Percentiles rank a stretch among this genome's conserved stretches.
Conservation (phyloP, 1,140 invertebrate genomes). For the Anthonomus grandis region DNA sequence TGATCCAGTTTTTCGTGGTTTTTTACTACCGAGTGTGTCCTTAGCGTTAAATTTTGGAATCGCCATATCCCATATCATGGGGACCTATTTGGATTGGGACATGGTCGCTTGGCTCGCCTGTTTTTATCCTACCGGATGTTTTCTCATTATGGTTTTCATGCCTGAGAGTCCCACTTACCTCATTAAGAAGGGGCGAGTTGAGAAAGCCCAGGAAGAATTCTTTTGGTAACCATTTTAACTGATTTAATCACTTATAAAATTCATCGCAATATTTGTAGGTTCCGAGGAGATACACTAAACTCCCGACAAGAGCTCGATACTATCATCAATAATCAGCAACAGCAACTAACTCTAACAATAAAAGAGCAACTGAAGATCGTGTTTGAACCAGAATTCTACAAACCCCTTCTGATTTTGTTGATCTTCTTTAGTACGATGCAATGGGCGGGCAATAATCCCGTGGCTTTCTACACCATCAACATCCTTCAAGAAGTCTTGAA, state of each 20-base stretch:
- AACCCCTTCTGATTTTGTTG: slow-evolving; percentile 58
- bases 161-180: slow-evolving; percentile 73
- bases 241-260: neutral
- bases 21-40: slow-evolving; percentile 48
- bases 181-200: slow-evolving; percentile 52
- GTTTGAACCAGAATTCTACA: slow-evolving; percentile 49
- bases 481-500: slow-evolving; percentile 55
- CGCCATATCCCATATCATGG: slow-evolving; percentile 55
- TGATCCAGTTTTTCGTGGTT: slow-evolving; percentile 55
- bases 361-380: slow-evolving; percentile 26
- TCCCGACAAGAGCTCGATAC: slow-evolving; percentile 51
- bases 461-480: slow-evolving; percentile 70
- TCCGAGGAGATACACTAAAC: slow-evolving; percentile 50
- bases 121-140: slow-evolving; percentile 52
- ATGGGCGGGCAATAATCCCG: slow-evolving; percentile 63
- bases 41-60: slow-evolving; percentile 50
- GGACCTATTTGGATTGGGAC: slow-evolving; percentile 58
- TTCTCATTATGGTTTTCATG: slow-evolving; percentile 51
- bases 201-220: slow-evolving; percentile 53
- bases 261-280: neutral
- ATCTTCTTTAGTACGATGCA: slow-evolving; percentile 61
- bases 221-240: slow-evolving; percentile 36
- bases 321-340: slow-evolving; percentile 47
- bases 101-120: slow-evolving; percentile 54
- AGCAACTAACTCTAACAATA: slow-evolving; percentile 9